These are phyloP conservation scores for Porites australiensis DNA, from an alignment of 64 coral and sea anemone genomes.

Conservation along the genomic window DNA sequence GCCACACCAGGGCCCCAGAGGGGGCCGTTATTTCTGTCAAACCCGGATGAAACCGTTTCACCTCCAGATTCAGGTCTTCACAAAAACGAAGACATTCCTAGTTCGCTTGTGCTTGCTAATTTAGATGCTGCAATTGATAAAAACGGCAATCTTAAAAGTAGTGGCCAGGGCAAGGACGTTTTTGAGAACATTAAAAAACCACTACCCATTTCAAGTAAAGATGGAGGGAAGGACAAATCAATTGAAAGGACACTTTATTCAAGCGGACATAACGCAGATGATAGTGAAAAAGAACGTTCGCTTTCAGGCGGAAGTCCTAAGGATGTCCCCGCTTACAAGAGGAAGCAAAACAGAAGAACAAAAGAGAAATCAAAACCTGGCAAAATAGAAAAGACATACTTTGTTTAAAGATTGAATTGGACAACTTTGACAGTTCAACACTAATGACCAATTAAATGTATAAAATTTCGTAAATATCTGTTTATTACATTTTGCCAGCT, in stretches of 20 bases:
- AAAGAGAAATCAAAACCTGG: conserved; percentile 54
- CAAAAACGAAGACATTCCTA: background rate
- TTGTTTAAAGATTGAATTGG: conserved; percentile 29
- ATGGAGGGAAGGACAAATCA: background rate
- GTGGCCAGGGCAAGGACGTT: background rate
- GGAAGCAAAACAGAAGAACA: conserved; percentile 25
- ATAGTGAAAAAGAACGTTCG: background rate
- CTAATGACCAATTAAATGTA: too few relatives aligned
- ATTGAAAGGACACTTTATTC: background rate
- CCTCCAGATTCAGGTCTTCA: background rate
- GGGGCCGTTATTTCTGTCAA: background rate
- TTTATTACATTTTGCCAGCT: too few relatives aligned
- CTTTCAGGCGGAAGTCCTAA: background rate
- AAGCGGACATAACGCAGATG: background rate
- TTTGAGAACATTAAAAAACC: background rate
- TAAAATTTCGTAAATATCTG: too few relatives aligned
- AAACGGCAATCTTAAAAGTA: background rate
- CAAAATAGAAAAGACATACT: conserved; percentile 68
- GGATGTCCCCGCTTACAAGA: conserved; percentile 33
- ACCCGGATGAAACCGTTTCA: background rate
- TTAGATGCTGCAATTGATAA: background rate
- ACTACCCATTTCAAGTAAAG: background rate
- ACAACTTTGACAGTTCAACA: too few relatives aligned
- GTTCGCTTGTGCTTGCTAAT: background rate
- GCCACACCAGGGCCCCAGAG: background rate